Evolutionary conservation across 2,888 invertebrate genomes (phyloP).

Genomic region (Troides aeacus): DNA sequence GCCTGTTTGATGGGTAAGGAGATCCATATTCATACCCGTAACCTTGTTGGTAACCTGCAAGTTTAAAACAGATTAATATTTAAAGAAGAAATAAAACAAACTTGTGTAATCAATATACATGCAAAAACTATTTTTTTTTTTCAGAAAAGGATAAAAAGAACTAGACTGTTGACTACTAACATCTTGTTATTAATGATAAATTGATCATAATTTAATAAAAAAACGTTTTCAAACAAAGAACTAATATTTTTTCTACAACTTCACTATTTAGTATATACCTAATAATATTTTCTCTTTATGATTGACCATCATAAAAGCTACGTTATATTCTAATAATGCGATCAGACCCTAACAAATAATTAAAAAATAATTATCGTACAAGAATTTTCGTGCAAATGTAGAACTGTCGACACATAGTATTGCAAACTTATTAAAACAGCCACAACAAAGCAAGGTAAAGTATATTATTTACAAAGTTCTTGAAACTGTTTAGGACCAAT

Average conservation of each 20-base stretch:
- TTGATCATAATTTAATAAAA: too few species aligned
- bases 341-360: neutral
- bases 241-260: neutral
- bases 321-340: neutral
- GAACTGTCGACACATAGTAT: conserved; percentile 14
- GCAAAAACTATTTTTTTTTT: conserved; percentile 9
- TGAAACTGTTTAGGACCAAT: neutral
- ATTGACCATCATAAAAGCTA: neutral
- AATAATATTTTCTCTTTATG: neutral
- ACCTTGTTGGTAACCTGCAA: conserved; percentile 83
- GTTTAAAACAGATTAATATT: conserved; percentile 14
- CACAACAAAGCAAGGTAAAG: conserved; percentile 52
- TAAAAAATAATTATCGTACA: too few species aligned
- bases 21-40: conserved; percentile 85
- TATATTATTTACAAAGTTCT: conserved; percentile 44
- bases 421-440: conserved; percentile 27
- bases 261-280: neutral
- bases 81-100: conserved; percentile 1
- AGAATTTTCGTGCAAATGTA: conserved; percentile 8
- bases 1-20: conserved; percentile 86
- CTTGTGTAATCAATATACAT: conserved; percentile 15
- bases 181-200: too few species aligned
- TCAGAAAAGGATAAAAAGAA: neutral
- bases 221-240: too few species aligned
- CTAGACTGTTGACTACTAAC: neutral